Percentiles rank a stretch among this genome's conserved stretches.
Evolutionary conservation across 2,113 vertebrate genomes (phyloP).

Genomic region (Heptranchias perlo): DNA sequence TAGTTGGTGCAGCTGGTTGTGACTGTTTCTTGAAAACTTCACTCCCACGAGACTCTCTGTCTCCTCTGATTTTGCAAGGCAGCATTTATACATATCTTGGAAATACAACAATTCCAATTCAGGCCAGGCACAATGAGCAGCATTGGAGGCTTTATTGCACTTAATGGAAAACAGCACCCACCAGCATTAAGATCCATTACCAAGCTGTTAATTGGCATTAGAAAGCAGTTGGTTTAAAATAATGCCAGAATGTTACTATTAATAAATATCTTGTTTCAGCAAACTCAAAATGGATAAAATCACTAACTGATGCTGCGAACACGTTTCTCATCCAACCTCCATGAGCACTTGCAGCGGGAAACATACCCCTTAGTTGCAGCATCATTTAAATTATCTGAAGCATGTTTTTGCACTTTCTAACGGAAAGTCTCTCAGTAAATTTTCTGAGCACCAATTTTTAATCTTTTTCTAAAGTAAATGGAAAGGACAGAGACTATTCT

Average conservation of each 20-base stretch:
- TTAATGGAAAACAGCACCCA: not conserved
- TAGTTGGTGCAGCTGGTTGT: not conserved
- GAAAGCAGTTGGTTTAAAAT: not conserved
- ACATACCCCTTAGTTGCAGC: not conserved
- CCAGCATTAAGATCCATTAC: not conserved
- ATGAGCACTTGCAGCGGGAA: not conserved
- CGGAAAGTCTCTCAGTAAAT: not conserved
- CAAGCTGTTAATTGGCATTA: not conserved
- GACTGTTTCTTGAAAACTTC: not conserved
- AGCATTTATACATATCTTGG: not conserved
- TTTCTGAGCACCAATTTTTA: not conserved
- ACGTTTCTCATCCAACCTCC: not conserved
- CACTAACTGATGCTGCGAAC: not conserved
- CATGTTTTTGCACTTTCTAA: not conserved
- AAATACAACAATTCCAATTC: not conserved
- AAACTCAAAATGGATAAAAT: not conserved
- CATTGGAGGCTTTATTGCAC: not conserved
- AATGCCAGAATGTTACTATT: not conserved
- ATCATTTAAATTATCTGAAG: not conserved
- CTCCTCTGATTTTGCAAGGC: not conserved
- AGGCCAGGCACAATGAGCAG: not conserved
- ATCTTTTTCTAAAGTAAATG: not conserved
- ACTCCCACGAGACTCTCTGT: not conserved
- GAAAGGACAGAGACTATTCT: not conserved
- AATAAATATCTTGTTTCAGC: not conserved